Percentiles rank a stretch among this genome's conserved stretches.
phyloP scores from a whole-genome alignment of 2,113 vertebrate species.

The Hemibagrus wyckioides region DNA sequence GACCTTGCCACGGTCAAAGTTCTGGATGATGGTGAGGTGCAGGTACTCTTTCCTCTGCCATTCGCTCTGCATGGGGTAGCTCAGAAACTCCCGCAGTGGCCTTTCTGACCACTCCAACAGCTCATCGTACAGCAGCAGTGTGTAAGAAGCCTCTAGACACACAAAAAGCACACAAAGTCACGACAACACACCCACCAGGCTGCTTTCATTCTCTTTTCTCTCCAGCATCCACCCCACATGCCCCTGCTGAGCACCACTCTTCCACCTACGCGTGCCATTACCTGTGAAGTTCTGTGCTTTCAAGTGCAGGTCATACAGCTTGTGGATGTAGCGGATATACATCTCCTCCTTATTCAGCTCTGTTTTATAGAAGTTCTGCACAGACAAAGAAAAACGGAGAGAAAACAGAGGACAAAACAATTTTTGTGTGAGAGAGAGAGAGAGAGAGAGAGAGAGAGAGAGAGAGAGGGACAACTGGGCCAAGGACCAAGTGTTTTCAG shows the following conservation, averaged over 20 bases:
- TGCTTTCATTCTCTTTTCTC: not conserved
- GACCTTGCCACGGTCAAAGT: constrained; percentile 88
- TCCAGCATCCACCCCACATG: constrained; percentile 10
- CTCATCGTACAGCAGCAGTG: constrained; percentile 92
- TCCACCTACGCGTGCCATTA: constrained; percentile 60
- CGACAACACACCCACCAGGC: constrained; percentile 14
- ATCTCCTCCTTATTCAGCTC: constrained; percentile 99
- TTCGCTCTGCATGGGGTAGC: constrained; percentile 96
- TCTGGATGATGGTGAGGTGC: constrained; percentile 94
- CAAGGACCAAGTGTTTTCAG: constrained; percentile 23
- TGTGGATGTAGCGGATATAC: constrained; percentile 99
- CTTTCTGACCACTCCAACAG: constrained; percentile 94
- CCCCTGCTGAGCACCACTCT: constrained; percentile 5
- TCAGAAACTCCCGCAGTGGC: constrained; percentile 91
- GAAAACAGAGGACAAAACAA: too few species aligned
- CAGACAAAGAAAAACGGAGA: constrained; percentile 13
- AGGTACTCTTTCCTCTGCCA: constrained; percentile 96
- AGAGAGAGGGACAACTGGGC: not conserved
- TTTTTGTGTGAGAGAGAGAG: constrained; percentile 16
- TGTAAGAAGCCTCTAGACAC: constrained; percentile 90
- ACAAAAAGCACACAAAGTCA: not conserved
- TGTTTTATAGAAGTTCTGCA: constrained; percentile 98
- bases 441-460: constrained; percentile 15
- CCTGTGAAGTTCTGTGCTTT: constrained; percentile 99
- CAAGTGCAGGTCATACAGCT: constrained; percentile 94